Percentiles rank a stretch among this genome's conserved stretches.
phyloP scores from a whole-genome alignment of 2,113 vertebrate species.

The Prunella himalayana region DNA sequence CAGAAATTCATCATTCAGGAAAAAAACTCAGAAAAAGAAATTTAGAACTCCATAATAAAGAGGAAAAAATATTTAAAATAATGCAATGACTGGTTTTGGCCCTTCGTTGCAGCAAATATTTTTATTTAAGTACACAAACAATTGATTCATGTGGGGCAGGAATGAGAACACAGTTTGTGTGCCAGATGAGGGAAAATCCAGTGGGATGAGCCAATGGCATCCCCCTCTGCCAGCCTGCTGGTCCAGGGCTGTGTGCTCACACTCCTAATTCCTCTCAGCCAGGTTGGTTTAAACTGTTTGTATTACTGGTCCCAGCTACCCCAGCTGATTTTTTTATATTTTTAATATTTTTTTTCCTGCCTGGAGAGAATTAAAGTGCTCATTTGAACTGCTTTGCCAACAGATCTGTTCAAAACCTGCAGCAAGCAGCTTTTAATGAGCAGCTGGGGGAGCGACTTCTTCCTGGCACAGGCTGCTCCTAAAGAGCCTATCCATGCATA shows the following conservation, averaged over 20 bases:
- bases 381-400: slow-evolving; percentile 46
- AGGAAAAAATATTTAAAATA: not conserved
- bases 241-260: not conserved
- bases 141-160: not conserved
- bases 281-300: not conserved
- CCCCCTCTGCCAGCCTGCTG: not conserved
- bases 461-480: slow-evolving; percentile 18
- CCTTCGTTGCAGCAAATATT: not conserved
- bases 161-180: accelerated
- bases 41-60: not conserved
- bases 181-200: not conserved
- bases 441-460: slow-evolving; percentile 49
- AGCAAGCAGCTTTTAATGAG: slow-evolving; percentile 58
- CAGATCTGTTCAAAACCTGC: slow-evolving; percentile 30
- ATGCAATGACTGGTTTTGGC: not conserved
- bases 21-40: no score
- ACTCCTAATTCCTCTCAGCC: not conserved
- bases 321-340: not conserved
- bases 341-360: not conserved
- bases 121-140: not conserved
- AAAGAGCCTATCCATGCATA: not conserved
- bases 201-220: accelerated
- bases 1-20: not conserved
- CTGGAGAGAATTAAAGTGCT: not conserved
- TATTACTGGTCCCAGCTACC: not conserved